Base-by-base conservation (phyloP, 2,888 invertebrate genomes). In the Philhelius pedissequus region DNA sequence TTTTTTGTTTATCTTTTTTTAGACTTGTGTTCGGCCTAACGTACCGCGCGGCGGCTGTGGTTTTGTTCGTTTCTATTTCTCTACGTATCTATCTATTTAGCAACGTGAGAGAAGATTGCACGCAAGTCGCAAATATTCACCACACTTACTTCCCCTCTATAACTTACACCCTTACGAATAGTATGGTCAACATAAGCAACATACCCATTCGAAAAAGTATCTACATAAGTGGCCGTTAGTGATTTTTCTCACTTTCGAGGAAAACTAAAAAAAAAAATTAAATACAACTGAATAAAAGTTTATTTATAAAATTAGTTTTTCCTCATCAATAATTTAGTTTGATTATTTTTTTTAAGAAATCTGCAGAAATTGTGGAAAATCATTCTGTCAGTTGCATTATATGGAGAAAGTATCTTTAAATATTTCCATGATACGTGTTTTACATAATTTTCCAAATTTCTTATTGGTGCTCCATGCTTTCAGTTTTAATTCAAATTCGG, bases 121-220 rank as follows among this genome's bases (percentile, higher is more conserved):
- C 82, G 66, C 73, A 82, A 82, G 70, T 76, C 69, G 69, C 56
- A 71, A 58, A 64, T 40, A 64, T 48, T 78, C 69, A 83, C 83
- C 83, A 83, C 74, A 58, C 20, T 83, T 78, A 58, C 20, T 83
- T 78, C 83, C 74, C 83, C 83, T 75, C 35, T 60, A 38, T 64
- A 74, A 83, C 69, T 73, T 64, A 78, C 69, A 35, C 56, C 58
- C 73, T 27, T 35, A 25, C 32, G 35, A 60, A 79, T 35, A 60
- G 45, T n/a, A n/a, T 83, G 83, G 83, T 83, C 83, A 83, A 70
- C 83, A 83, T 79, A 83, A 75, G 83, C 83, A 83, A 83, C 78
- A 83, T 83, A 64, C 40, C 74, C 69, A 78, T 83, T 83, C 43
- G 74, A 66, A 83, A 69, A 74, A 78, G 83, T 83, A 70, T 83